These are phyloP conservation scores for Oreotragus oreotragus DNA, from an alignment of 2,113 vertebrate species.

Conservation along the genomic window DNA sequence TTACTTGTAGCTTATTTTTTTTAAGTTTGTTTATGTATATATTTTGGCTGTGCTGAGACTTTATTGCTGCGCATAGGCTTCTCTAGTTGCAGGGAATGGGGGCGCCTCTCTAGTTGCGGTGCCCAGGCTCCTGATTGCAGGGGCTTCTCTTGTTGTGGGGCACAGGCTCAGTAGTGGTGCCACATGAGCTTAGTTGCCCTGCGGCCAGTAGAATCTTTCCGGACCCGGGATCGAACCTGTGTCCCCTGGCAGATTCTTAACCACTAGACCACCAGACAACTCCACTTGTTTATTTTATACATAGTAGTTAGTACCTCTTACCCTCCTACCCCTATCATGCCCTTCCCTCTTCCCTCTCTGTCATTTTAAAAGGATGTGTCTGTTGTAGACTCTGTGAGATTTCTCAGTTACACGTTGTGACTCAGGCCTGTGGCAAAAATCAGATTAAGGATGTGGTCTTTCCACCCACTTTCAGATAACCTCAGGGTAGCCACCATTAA, in stretches of 20 bases:
- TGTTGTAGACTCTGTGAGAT: background rate
- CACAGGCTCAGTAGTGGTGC: background rate
- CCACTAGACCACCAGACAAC: background rate
- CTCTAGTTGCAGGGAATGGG: background rate
- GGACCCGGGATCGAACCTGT: background rate
- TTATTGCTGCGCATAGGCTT: rapidly evolving
- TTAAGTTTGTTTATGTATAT: background rate
- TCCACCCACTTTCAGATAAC: no score
- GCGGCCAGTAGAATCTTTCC: background rate
- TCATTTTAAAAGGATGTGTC: background rate
- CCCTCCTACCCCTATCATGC: background rate
- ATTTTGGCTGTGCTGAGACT: background rate
- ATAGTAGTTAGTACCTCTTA: background rate
- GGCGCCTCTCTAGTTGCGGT: rapidly evolving
- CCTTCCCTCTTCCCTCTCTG: background rate
- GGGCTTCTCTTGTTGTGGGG: background rate
- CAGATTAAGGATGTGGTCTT: background rate
- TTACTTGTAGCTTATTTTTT: background rate
- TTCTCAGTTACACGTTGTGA: background rate
- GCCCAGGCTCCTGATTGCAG: background rate
- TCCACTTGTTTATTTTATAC: background rate
- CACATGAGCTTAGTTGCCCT: background rate
- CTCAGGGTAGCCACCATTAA: background rate
- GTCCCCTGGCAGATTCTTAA: background rate
- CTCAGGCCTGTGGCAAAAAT: background rate